Conservation (phyloP, 2,797 vertebrate genomes). For the Podarcis lilfordi region DNA sequence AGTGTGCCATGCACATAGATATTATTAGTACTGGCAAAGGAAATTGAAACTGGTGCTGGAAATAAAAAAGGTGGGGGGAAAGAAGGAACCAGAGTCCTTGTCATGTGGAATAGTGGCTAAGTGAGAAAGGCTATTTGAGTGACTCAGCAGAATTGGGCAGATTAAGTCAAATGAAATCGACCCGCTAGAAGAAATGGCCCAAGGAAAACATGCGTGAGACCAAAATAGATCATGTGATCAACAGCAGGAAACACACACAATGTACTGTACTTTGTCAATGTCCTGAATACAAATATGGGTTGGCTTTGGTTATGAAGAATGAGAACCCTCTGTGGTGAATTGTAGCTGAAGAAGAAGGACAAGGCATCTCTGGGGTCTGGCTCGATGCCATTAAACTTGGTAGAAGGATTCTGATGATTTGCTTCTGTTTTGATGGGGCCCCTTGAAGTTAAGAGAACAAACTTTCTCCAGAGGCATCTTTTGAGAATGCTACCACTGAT, state of each 20-base stretch:
- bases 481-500: slow-evolving; percentile 49
- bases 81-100: slow-evolving; percentile 64
- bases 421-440: slow-evolving; percentile 47
- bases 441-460: slow-evolving; percentile 48
- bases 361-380: slow-evolving; percentile 24
- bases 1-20: slow-evolving; percentile 60
- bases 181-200: slow-evolving; percentile 27
- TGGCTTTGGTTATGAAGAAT: slow-evolving; percentile 54
- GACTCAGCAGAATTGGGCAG: slow-evolving; percentile 14
- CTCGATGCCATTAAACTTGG: not conserved
- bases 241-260: slow-evolving; percentile 59
- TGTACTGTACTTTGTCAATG: slow-evolving; percentile 54
- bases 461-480: slow-evolving; percentile 55
- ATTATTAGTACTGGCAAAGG: slow-evolving; percentile 71
- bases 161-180: slow-evolving; percentile 50
- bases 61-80: slow-evolving; percentile 16
- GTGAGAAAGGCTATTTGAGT: slow-evolving; percentile 46
- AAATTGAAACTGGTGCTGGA: slow-evolving; percentile 62
- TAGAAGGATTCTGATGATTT: slow-evolving; percentile 27
- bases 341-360: slow-evolving; percentile 54
- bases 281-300: slow-evolving; percentile 62
- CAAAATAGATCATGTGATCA: slow-evolving; percentile 20
- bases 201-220: slow-evolving; percentile 48
- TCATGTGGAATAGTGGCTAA: slow-evolving; percentile 58
- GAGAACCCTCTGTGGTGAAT: slow-evolving; percentile 54